Evolutionary conservation across 2,888 invertebrate species (phyloP).

Genomic region (Melinopterus prodromus): DNA sequence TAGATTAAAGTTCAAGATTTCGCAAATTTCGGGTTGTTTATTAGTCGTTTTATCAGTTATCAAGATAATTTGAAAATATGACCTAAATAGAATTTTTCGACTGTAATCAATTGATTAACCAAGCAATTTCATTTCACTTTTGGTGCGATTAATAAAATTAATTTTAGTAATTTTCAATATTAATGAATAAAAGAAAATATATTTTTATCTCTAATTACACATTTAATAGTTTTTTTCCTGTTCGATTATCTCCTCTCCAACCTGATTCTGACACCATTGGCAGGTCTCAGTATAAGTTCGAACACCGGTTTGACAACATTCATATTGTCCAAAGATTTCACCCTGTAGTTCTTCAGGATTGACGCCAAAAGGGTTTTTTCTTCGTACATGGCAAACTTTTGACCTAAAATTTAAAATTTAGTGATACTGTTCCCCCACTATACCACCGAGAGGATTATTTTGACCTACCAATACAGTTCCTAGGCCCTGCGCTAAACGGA

Average conservation of each 20-base stretch:
- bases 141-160: too few species aligned
- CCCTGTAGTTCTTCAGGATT: slow-evolving; percentile 44
- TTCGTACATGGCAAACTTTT: slow-evolving; percentile 48
- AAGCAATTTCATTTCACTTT: too few species aligned
- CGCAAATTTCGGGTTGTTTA: too few species aligned
- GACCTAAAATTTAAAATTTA: slow-evolving; percentile 40
- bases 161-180: too few species aligned
- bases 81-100: too few species aligned
- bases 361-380: slow-evolving; percentile 46
- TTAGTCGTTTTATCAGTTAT: too few species aligned
- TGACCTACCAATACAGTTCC: slow-evolving; percentile 31
- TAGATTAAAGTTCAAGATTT: too few species aligned
- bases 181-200: too few species aligned
- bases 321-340: slow-evolving; percentile 44
- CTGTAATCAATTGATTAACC: too few species aligned
- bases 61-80: too few species aligned
- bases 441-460: background rate
- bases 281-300: slow-evolving; percentile 41
- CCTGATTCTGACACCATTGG: slow-evolving; percentile 45
- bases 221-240: background rate
- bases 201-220: background rate
- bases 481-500: slow-evolving; percentile 34
- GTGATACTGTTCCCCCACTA: too few species aligned
- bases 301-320: slow-evolving; percentile 41
- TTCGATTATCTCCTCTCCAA: slow-evolving; percentile 34